These are phyloP conservation scores for Siphamia tubifer DNA, from an alignment of 2,113 vertebrate genomes.

Conservation along the genomic window DNA sequence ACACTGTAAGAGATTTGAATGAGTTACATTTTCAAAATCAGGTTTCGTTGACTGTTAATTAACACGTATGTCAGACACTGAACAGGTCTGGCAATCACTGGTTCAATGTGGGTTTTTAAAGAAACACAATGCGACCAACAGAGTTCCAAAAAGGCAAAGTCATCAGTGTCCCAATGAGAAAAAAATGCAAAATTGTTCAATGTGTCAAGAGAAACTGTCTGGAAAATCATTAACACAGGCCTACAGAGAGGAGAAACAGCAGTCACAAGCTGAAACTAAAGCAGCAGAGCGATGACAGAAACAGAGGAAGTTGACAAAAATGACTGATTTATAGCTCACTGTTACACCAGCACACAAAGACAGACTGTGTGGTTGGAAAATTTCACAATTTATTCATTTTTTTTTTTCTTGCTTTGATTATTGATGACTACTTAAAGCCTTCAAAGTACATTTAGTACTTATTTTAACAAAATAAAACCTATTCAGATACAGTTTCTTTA, in stretches of 20 bases:
- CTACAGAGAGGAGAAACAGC: neutral
- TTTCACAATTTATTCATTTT: too few relatives aligned
- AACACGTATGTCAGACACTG: neutral
- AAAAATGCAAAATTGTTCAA: neutral
- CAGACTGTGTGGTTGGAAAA: neutral
- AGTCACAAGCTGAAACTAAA: conserved; percentile 1
- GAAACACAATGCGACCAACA: neutral
- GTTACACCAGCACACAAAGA: neutral
- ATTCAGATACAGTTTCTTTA: too few relatives aligned
- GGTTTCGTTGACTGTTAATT: neutral
- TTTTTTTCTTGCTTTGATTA: too few relatives aligned
- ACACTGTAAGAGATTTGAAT: too few relatives aligned
- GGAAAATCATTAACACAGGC: conserved; percentile 19
- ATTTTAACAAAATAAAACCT: too few relatives aligned
- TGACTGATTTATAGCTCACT: neutral
- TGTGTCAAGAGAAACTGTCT: neutral
- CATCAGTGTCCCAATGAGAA: neutral
- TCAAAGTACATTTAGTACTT: too few relatives aligned
- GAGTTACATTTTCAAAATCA: neutral
- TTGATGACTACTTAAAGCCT: too few relatives aligned
- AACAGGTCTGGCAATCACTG: conserved; percentile 4
- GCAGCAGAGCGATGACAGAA: neutral
- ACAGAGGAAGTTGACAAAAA: neutral
- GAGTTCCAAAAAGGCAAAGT: neutral
- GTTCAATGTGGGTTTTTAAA: neutral